A percentile compares a stretch with the other conserved stretches of the same genome.
Conservation (phyloP, 2,797 vertebrate species). For the Tragopan temminckii region DNA sequence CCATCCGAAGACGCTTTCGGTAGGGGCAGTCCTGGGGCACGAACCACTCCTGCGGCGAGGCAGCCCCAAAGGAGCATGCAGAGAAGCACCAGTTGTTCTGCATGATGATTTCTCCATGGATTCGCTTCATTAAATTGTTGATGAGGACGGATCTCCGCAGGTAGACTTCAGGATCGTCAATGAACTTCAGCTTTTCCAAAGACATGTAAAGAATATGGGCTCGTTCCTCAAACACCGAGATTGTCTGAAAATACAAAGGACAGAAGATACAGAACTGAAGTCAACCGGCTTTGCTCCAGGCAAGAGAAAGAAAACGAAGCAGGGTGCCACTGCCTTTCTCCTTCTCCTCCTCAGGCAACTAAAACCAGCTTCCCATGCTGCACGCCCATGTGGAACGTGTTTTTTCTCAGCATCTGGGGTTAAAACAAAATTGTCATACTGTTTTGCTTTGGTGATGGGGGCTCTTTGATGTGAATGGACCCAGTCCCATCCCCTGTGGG, state of each 20-base stretch:
- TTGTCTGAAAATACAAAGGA: conserved; percentile 80
- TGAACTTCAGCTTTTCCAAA: conserved; percentile 95
- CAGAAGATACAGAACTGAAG: background rate
- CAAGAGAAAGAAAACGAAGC: background rate
- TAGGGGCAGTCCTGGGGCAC: conserved; percentile 88
- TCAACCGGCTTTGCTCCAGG: background rate
- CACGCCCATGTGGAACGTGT: background rate
- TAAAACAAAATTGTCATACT: background rate
- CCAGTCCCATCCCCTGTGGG: background rate
- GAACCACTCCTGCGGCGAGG: conserved; percentile 84
- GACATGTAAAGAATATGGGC: conserved; percentile 95
- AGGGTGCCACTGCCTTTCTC: background rate
- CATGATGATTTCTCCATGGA: conserved; percentile 93
- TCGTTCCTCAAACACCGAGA: conserved; percentile 92
- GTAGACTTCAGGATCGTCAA: conserved; percentile 95
- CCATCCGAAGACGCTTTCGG: conserved; percentile 91
- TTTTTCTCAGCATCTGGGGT: background rate
- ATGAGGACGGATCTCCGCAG: conserved; percentile 95
- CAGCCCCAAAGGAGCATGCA: conserved; percentile 77
- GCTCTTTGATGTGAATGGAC: background rate
- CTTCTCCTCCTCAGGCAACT: background rate
- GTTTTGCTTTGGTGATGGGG: background rate
- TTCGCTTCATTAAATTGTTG: conserved; percentile 94
- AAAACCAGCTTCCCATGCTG: background rate
- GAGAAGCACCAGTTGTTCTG: conserved; percentile 96